These are phyloP conservation scores for Megatriorchis doriae DNA, from an alignment of 2,113 vertebrate genomes.

Conservation along the genomic window DNA sequence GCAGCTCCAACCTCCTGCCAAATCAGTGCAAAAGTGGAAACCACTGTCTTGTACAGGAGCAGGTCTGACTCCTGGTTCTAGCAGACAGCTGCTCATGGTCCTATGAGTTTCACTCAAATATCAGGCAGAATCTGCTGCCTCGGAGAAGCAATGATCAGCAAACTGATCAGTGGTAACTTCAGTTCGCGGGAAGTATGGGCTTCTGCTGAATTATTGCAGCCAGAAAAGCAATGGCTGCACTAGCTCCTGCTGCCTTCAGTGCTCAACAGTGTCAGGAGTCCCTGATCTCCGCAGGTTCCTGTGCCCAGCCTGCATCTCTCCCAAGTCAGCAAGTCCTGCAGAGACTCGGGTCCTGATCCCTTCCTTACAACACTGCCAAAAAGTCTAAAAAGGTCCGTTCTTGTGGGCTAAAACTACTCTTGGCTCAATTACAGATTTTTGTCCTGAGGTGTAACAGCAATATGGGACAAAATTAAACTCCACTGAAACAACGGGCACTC, in stretches of 20 bases:
- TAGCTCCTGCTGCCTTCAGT: not conserved
- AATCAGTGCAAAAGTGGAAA: not conserved
- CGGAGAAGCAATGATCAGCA: not conserved
- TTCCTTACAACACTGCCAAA: not conserved
- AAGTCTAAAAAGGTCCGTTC: not conserved
- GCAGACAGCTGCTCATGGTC: not conserved
- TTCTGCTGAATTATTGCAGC: not conserved
- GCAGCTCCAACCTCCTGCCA: not conserved
- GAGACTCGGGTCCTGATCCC: not conserved
- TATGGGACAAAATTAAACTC: not conserved
- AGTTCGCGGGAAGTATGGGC: not conserved
- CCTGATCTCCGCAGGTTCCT: rapidly evolving
- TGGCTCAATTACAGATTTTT: not conserved
- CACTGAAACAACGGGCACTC: not conserved
- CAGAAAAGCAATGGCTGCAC: not conserved
- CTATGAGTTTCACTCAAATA: not conserved
- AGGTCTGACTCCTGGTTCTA: not conserved
- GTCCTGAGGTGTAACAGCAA: not conserved
- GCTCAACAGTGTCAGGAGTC: not conserved
- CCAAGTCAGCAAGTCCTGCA: not conserved
- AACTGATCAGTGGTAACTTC: not conserved
- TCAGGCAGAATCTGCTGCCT: not conserved
- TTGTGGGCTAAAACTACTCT: not conserved
- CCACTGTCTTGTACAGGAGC: rapidly evolving
- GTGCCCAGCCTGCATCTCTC: not conserved